phyloP scores from a whole-genome alignment of 1,140 invertebrate genomes.

The Lanistes nyassanus region DNA sequence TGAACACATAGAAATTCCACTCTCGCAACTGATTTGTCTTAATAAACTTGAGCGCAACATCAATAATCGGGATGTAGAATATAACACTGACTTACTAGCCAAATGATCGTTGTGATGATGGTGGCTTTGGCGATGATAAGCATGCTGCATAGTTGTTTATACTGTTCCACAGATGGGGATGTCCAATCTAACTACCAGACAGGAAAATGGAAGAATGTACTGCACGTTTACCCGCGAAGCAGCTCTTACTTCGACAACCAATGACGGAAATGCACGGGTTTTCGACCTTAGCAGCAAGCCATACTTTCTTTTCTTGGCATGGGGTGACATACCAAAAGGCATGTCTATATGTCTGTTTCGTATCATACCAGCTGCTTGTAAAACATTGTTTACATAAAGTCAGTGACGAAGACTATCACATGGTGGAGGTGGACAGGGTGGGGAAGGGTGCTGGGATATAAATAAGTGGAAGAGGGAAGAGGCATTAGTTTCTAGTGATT shows the following conservation, averaged over 20 bases:
- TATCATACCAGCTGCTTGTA: too few species aligned
- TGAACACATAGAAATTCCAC: too few species aligned
- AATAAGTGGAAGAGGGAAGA: too few species aligned
- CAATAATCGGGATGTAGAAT: not conserved
- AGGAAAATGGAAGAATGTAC: not conserved
- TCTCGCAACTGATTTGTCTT: too few species aligned
- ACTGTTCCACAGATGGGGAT: not conserved
- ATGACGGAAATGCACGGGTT: not conserved
- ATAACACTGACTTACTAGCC: not conserved
- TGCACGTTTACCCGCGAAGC: not conserved
- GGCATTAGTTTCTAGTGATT: too few species aligned
- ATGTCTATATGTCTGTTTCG: not conserved
- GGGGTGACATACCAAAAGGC: slow-evolving; percentile 23
- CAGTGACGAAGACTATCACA: too few species aligned
- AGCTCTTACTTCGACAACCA: not conserved
- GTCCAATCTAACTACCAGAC: not conserved
- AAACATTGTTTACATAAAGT: too few species aligned
- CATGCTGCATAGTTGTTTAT: too few species aligned
- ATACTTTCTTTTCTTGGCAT: slow-evolving; percentile 22
- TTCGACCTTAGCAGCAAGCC: not conserved
- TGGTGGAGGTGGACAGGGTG: too few species aligned
- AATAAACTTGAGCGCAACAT: too few species aligned
- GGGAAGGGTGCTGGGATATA: too few species aligned
- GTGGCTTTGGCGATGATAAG: not conserved
- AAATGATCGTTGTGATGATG: not conserved